Evolutionary conservation across 2,888 invertebrate genomes (phyloP), one percentile per base, ranked within the genome.

Genomic region (Cheiracanthium punctorium): DNA sequence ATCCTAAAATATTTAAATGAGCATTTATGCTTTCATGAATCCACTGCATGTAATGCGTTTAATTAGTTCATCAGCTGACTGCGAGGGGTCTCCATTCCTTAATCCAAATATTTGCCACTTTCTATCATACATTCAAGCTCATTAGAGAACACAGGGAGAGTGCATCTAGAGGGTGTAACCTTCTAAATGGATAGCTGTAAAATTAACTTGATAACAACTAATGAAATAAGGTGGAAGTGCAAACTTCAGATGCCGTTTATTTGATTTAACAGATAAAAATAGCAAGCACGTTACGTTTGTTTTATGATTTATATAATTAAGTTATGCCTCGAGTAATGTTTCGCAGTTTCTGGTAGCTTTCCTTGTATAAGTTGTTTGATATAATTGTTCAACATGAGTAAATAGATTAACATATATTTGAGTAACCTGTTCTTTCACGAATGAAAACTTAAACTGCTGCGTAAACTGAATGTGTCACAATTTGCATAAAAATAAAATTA

Each of bases 1-100:
- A 58, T 24, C 58, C 58, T 58, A 58, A 58, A 58, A 58, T 58
- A 58, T 58, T 58, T 58, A 58, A 58, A 58, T 58, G 58, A 58
- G 58, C 58, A 58, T 58, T 24, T 24, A 58, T 24, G 58, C 58
- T 58, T 17, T 24, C 58, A 58, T 58, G 58, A 24, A 20, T 58
- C 24, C 58, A 0, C 24, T 58, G 5, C 58, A 58, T 58, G 58
- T 58, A 58, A 58, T 58, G 14, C 24, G 58, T 58, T 58, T 58
- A 58, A 58, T 58, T 58, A 58, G 58, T 58, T 58, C 58, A 58
- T 58, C 58, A 24, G 58, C 24, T 58, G 58, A 58, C 58, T 58
- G 17, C 20, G 24, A 2, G 58, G 24, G 7, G 58, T 58, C 24
- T 24, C 10, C 24, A 4, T 58, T 58, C 58, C 58, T 58, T 58